Base-by-base conservation (phyloP, 2,888 invertebrate species). In the Nymphalis polychloros region DNA sequence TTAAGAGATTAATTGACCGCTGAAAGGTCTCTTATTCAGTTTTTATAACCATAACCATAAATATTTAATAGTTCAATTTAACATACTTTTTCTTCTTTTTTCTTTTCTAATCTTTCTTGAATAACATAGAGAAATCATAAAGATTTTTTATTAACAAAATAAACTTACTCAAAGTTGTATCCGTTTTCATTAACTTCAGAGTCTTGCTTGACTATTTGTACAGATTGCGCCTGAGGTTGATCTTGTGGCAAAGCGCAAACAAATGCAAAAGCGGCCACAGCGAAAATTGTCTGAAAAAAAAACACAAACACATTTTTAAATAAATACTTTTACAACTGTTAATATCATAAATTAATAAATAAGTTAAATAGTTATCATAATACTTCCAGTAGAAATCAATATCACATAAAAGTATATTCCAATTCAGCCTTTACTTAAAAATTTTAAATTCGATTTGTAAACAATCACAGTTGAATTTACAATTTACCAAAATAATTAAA, bases 101-200 rank as follows among this genome's bases (percentile, higher is more conserved):
- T 6, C 27, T 31, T 31, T 5, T 31, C 6, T 31, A 31, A 31
- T 31, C 27, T 31, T 31, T 31, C 27, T 31, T 6, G 27, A 31
- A 31, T 31, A 31, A 6, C 27, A 27, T 2, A 31, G 27, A 31
- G 27, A 31, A 31, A 31, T 31, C 27, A 31, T 31, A 31, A 31
- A 31, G 27, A 6, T 5, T 31, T 31, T 31, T 31, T 31, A 31
- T 31, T 31, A 6, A 31, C 27, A 31, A 31, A 31, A 6, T 31
- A 27, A 17, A 84, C 94, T 94, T 83, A 95, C 95, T 93, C 94
- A 79, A 95, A 95, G 78, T 94, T 94, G 81, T 95, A 95, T 79
- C 94, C 94, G 73, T 94, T 94, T 69, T 94, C 84, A 69, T 94
- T 94, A 59, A 94, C 94, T 75, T 94, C 94, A 59, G 94, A 94